phyloP scores from a whole-genome alignment of 2,888 invertebrate species.

The Stenolophus ochropezus region DNA sequence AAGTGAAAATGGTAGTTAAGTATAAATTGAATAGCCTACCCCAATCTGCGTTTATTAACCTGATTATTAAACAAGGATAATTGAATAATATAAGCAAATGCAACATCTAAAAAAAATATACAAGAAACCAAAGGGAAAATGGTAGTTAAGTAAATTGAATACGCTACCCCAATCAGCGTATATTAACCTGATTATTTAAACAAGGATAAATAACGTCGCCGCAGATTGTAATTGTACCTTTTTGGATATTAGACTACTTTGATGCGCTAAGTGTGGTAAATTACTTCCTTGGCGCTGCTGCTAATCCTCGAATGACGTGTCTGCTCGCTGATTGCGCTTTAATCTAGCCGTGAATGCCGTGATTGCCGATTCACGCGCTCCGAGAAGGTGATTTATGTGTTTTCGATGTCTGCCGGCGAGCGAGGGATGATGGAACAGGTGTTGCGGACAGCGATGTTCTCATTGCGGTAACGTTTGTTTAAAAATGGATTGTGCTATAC shows the following conservation, averaged over 20 bases:
- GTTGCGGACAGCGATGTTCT: neutral
- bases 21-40: too few species aligned
- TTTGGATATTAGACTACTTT: neutral
- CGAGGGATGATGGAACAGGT: neutral
- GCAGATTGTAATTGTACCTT: neutral
- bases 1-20: too few species aligned
- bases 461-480: constrained; percentile 3
- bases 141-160: neutral
- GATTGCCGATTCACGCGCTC: constrained; percentile 30
- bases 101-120: too few species aligned
- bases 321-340: constrained; percentile 30
- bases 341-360: constrained; percentile 24
- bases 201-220: neutral
- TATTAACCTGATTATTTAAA: neutral
- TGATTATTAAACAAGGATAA: too few species aligned
- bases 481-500: neutral
- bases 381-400: neutral
- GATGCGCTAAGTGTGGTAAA: neutral
- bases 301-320: constrained; percentile 35
- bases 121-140: too few species aligned
- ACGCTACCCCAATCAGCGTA: neutral
- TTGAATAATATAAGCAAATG: too few species aligned
- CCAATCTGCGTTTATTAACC: too few species aligned
- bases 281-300: neutral
- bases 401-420: neutral